Evolutionary conservation across 2,797 vertebrate species (phyloP), one percentile per base, ranked within the genome.

Genomic region (Hirundo rustica): DNA sequence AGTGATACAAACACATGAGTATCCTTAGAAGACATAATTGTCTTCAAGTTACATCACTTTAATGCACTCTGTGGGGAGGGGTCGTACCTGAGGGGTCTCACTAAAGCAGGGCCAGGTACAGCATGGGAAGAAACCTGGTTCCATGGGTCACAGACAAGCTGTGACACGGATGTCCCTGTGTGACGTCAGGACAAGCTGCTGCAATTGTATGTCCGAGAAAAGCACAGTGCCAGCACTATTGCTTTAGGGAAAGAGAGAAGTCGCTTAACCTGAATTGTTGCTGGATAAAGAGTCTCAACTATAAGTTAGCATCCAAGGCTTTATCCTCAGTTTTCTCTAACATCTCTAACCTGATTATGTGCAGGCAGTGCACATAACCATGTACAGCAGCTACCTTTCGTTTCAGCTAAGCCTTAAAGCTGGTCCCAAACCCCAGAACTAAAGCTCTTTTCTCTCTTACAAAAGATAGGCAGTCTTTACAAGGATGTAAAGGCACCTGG

Each of bases 391-490:
- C 76, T 89, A 44, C 26, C 26, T 85, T 71, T 81, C 5, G 0
- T 77, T 93, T 91, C 88, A 78, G 51, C 76, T 90, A 73, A 92
- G 55, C 55, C 50, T 91, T 89, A 89, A 64, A 88, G 68, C 40
- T 27, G 34, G 77, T 92, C 77, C 60, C 82, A 93, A 92, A 67
- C 48, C 80, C 16, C 80, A 76, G 74, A 90, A 64, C 54, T 72
- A 72, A 72, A 85, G 38, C 48, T 67, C 22, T 79, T 73, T 60
- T 61, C 45, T 79, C 29, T 76, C 34, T 72, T 81, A 50, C 54
- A 74, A 65, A 60, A 38, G 34, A 23, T n/a, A 85, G 36, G 21
- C 34, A 85, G 66, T 50, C 44, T 88, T 93, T 83, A 57, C 65
- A 57, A 36, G 64, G 58, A 50, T 62, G 16, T 55, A 65, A 89